phyloP scores from a whole-genome alignment of 2,113 vertebrate genomes.

The Aptenodytes patagonicus region DNA sequence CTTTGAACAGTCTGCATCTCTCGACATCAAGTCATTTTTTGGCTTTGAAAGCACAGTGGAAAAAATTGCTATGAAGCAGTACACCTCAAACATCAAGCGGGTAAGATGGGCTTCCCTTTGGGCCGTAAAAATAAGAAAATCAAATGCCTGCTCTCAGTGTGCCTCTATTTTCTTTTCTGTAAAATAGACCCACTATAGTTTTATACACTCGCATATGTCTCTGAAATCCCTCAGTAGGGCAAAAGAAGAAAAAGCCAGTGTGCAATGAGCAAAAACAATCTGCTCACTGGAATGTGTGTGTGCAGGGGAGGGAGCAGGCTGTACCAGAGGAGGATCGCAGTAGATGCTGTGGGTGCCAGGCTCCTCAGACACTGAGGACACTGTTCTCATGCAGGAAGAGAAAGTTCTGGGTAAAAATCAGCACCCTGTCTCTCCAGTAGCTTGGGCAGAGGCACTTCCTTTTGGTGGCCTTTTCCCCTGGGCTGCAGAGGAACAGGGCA shows the following conservation, averaged over 20 bases:
- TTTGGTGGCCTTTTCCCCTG: not conserved
- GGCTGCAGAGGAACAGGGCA: not conserved
- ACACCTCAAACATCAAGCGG: constrained; percentile 81
- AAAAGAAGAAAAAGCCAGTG: not conserved
- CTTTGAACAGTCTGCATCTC: constrained; percentile 83
- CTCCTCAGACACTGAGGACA: not conserved
- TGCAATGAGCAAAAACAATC: not conserved
- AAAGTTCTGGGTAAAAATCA: not conserved
- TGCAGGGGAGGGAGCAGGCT: not conserved
- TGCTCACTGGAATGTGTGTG: not conserved
- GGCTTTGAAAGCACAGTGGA: constrained; percentile 84
- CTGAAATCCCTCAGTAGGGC: not conserved
- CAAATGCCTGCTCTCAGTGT: not conserved
- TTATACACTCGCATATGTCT: not conserved
- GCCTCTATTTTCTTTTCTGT: not conserved
- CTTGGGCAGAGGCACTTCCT: not conserved
- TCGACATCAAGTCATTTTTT: constrained; percentile 85
- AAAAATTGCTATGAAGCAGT: constrained; percentile 87
- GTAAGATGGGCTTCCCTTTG: constrained; percentile 49
- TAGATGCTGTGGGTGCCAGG: not conserved
- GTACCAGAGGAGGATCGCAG: not conserved
- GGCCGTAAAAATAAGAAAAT: not conserved
- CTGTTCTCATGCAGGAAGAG: not conserved
- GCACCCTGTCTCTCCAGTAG: not conserved
- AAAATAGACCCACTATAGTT: not conserved